phyloP scores from a whole-genome alignment of 2,113 vertebrate species.

The Sapajus apella region DNA sequence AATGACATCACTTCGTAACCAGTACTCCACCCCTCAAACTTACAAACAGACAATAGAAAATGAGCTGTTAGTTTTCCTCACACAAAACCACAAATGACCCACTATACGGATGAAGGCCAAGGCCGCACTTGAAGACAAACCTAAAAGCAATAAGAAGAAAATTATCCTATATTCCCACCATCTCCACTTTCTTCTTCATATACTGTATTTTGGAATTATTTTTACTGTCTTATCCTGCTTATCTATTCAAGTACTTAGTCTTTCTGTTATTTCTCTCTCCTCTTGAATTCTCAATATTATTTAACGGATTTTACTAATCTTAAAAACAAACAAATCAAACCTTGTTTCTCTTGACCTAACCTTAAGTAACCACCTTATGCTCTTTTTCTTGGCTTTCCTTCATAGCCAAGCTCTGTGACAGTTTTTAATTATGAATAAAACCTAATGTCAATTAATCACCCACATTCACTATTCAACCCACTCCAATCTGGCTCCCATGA shows the following conservation, averaged over 20 bases:
- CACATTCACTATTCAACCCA: neutral
- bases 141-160: neutral
- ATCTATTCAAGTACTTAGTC: neutral
- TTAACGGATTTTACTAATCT: neutral
- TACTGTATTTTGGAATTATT: neutral
- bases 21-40: neutral
- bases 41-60: neutral
- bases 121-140: neutral
- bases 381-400: neutral
- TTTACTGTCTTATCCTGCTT: neutral
- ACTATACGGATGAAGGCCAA: neutral
- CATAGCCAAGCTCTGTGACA: neutral
- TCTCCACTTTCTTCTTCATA: neutral
- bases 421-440: conserved; percentile 29
- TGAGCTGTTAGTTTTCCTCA: neutral
- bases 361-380: neutral
- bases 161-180: no score
- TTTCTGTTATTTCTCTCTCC: neutral
- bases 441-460: neutral
- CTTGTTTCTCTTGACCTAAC: neutral
- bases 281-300: neutral
- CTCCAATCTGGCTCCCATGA: neutral
- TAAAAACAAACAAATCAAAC: neutral
- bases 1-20: neutral
- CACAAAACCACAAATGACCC: neutral